These are phyloP conservation scores for Sebastes elongatus DNA, from an alignment of 2,797 vertebrate species.

Conservation along the genomic window DNA sequence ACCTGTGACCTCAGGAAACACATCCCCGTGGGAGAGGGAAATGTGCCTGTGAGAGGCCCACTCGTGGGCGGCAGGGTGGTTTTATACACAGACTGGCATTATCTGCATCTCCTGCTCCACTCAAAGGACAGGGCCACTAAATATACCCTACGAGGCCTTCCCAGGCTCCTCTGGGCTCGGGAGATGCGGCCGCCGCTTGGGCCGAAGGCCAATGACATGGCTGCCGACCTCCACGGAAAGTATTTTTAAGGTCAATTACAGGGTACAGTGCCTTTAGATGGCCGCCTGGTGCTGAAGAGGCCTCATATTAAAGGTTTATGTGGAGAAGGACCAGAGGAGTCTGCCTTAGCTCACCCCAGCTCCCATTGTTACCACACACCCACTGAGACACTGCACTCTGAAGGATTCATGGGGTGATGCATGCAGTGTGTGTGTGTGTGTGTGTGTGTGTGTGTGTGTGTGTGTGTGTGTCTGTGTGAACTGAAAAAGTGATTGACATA, in stretches of 20 bases:
- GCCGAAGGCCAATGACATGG: slow-evolving; percentile 85
- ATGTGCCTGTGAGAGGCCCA: slow-evolving; percentile 68
- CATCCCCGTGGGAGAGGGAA: slow-evolving; percentile 70
- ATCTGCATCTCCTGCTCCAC: slow-evolving; percentile 82
- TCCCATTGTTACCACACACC: slow-evolving; percentile 82
- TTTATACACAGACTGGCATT: slow-evolving; percentile 86
- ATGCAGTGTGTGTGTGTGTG: background rate
- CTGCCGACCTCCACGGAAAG: slow-evolving; percentile 86
- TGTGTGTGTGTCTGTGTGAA: background rate
- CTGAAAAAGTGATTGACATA: background rate
- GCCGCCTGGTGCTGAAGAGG: slow-evolving; percentile 81
- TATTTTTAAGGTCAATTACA: slow-evolving; percentile 92
- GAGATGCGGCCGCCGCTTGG: slow-evolving; percentile 78
- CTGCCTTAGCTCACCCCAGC: slow-evolving; percentile 75
- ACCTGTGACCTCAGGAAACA: slow-evolving; percentile 67
- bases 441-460: background rate
- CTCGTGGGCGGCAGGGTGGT: slow-evolving; percentile 78
- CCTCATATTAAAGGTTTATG: slow-evolving; percentile 88
- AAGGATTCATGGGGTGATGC: slow-evolving; percentile 44
- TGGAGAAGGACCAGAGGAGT: slow-evolving; percentile 80
- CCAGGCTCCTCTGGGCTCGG: slow-evolving; percentile 81
- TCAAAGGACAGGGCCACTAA: slow-evolving; percentile 85
- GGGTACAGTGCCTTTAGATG: slow-evolving; percentile 86
- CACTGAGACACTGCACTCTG: slow-evolving; percentile 64
- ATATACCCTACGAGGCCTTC: slow-evolving; percentile 84